phyloP scores from a whole-genome alignment of 2,797 vertebrate genomes.

The Bradypus variegatus region DNA sequence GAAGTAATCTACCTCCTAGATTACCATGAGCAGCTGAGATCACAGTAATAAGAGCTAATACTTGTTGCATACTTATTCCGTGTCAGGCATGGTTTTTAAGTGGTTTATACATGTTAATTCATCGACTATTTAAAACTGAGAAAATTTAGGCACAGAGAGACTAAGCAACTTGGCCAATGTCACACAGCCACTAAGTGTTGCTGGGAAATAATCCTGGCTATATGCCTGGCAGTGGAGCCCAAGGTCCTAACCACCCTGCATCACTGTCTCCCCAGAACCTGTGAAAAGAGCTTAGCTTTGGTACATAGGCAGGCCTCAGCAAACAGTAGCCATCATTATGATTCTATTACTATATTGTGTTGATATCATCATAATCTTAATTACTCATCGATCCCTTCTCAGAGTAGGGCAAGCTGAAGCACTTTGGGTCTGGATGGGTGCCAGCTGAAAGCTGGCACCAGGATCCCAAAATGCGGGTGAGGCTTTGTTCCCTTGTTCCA shows the following conservation, averaged over 20 bases:
- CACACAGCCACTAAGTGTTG: background rate
- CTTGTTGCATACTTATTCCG: background rate
- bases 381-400: slow-evolving; percentile 59
- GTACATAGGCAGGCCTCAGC: slow-evolving; percentile 28
- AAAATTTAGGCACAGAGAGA: slow-evolving; percentile 1
- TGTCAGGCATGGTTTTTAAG: background rate
- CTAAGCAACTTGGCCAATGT: background rate
- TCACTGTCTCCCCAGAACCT: background rate
- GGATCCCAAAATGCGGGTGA: background rate
- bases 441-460: slow-evolving; percentile 44
- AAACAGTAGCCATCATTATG: slow-evolving; percentile 45
- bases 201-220: background rate
- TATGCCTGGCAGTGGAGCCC: background rate
- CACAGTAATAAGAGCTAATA: background rate
- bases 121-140: background rate
- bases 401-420: slow-evolving; percentile 57
- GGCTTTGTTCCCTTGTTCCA: slow-evolving; percentile 29
- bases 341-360: slow-evolving; percentile 40
- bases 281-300: background rate
- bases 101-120: background rate
- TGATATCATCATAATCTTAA: slow-evolving; percentile 55
- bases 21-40: background rate
- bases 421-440: slow-evolving; percentile 23
- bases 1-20: background rate
- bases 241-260: background rate